Conservation (phyloP, 1,140 invertebrate genomes). For the Panulirus ornatus region DNA sequence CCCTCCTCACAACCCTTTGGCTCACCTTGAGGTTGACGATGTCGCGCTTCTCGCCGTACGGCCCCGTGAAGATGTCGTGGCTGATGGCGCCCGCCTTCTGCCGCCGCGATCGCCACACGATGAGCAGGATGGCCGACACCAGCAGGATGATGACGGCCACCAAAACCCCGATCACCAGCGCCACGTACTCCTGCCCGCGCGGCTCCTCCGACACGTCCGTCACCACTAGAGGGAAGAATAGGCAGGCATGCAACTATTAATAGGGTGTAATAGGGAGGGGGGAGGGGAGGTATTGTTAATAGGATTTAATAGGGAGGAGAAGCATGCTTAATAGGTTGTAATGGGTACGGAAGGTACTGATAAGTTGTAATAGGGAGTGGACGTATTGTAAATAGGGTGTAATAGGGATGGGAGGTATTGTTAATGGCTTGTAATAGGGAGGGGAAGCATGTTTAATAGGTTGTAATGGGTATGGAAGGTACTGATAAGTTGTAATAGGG, state of each 20-base stretch:
- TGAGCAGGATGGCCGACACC: slow-evolving; percentile 86
- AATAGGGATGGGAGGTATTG: too few species aligned
- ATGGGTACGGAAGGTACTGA: too few species aligned
- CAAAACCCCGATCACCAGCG: slow-evolving; percentile 88
- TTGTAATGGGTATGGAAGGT: too few species aligned
- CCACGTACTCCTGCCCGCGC: slow-evolving; percentile 86
- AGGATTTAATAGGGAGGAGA: too few species aligned
- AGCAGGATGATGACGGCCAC: slow-evolving; percentile 86
- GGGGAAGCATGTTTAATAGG: too few species aligned
- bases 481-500: too few species aligned
- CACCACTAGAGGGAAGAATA: slow-evolving; percentile 75
- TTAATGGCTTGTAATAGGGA: too few species aligned
- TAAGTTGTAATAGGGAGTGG: too few species aligned
- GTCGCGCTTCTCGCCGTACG: slow-evolving; percentile 74
- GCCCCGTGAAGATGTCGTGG: slow-evolving; percentile 73
- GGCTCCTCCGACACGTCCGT: slow-evolving; percentile 75
- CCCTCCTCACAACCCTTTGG: too few species aligned
- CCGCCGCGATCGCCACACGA: slow-evolving; percentile 87
- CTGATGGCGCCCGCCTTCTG: slow-evolving; percentile 81
- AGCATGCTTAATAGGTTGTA: too few species aligned
- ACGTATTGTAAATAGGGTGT: too few species aligned
- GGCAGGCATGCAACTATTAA: neutral
- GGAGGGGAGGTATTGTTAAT: too few species aligned
- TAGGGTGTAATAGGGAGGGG: neutral
- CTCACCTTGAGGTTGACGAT: slow-evolving; percentile 74